Base-by-base conservation (phyloP, 2,888 invertebrate species). In the Colletes collaris region DNA sequence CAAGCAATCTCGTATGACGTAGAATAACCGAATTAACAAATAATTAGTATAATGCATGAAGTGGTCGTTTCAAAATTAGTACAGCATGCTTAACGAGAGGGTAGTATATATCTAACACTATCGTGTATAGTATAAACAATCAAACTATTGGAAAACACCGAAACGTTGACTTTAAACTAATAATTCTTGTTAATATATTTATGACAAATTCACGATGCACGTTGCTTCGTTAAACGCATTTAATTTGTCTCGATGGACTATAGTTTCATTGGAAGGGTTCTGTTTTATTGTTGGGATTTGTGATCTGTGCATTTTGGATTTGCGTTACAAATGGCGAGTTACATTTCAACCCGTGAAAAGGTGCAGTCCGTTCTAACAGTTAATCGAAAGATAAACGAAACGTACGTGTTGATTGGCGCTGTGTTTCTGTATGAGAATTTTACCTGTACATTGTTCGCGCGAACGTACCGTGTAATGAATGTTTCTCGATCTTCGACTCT, bases 141-240 rank as follows among this genome's bases (percentile, higher is more conserved):
- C 35, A n/a, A 44, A 7, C 19, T 8, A 5, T 64, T 7, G 62
- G 11, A 49, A 27, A 16, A 53, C 60, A 10, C 37, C 16, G 8
- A 59, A 46, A 19, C 6, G 74, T 83, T 81, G 89, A 89, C 86
- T 89, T 89, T 87, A 85, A 88, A 81, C 81, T 89, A 80, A 80
- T 72, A 16, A 19, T 46, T 59, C 49, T 65, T 35, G 53, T 67
- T 59, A 16, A 65, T 60, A 35, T 67, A 56, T 49, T 40, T 58
- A 56, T 44, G 37, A 55, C 68, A 72, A 72, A 82, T 85, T 74
- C 70, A 82, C 49, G 55, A 64, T 81, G 85, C 78, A 75, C 64
- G 50, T 27, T n/a, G 5, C 11, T 44, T 70, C 8, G 3, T 40
- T 64, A 35, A 62, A 56, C 11, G 49, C n/a, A 35, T 16, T 27